phyloP scores from a whole-genome alignment of 2,888 invertebrate genomes.

The Scaptomyza tumidula region DNA sequence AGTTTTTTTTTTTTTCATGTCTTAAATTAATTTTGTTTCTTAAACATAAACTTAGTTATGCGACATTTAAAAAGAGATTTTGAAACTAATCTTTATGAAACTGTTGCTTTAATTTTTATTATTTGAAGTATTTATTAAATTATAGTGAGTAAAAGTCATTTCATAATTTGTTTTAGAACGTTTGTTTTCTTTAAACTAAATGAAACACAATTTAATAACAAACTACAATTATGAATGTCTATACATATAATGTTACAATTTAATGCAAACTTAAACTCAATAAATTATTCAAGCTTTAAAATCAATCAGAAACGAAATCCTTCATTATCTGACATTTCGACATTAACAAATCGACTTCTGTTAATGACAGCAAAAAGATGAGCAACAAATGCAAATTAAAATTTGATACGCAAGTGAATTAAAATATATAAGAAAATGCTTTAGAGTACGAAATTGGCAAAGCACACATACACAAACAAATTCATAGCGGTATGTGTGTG shows the following conservation, averaged over 20 bases:
- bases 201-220: conserved; percentile 44
- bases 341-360: not conserved
- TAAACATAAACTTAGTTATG: not conserved
- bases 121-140: conserved; percentile 28
- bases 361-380: conserved; percentile 6
- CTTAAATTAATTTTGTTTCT: conserved; percentile 5
- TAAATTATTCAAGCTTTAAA: not conserved
- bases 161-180: conserved; percentile 41
- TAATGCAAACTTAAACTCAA: not conserved
- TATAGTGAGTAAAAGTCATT: conserved; percentile 21
- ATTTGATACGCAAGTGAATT: conserved; percentile 59
- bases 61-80: conserved; percentile 2
- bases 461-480: conserved; percentile 8
- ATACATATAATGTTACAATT: not conserved
- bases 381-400: conserved; percentile 58
- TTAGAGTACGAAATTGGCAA: conserved; percentile 54
- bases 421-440: conserved; percentile 62
- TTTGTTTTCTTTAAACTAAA: conserved; percentile 34
- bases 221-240: not conserved
- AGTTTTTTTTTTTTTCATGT: not conserved
- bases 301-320: not conserved
- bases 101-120: conserved; percentile 15
- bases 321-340: not conserved
- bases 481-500: conserved; percentile 30
- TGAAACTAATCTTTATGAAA: not conserved